Evolutionary conservation across 2,888 invertebrate species (phyloP), one percentile per base, ranked within the genome.

Genomic region (Nebria salina): DNA sequence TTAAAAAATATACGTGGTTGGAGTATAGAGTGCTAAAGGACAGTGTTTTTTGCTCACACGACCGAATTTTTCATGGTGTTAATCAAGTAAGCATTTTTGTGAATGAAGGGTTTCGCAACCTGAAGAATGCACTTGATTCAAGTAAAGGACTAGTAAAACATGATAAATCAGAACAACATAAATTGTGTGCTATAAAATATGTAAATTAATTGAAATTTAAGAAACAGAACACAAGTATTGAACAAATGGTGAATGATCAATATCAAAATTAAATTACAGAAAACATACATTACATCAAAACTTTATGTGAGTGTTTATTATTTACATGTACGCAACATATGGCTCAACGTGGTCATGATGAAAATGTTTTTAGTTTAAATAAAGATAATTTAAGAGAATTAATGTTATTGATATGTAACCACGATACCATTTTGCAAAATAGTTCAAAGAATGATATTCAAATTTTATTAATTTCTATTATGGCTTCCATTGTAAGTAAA

Each of bases 1-100:
- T 75, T 75, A 75, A 75, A 65, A 76, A 66, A 76, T 76, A 66
- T 76, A 66, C 76, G 34, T 76, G 76, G 68, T 76, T 76, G 66
- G 76, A 65, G 68, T 76, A 66, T 76, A 76, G 68, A 34, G 76
- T 75, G n/a, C 54, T 75, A 75, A 75, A 75, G 54, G 54, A 75
- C 65, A 75, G 25, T 75, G 75, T 76, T 20, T 20, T 20, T 20
- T 20, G 20, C 1, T 20, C 1, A 20, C 1, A 20, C 20, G 0
- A 1, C 75, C 54, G 75, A 75, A 2, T 75, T 65, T 76, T 68
- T 25, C 76, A 66, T 66, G 41, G 20, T 20, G 20, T 20, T 20
- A 20, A 20, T 20, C 20, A 20, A 20, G 20, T 20, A 1, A 20
- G 20, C 20, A 20, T 1, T 20, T 20, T 20, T 20, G 20, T 20